These are phyloP conservation scores for Trochalopteron elliotii DNA, from an alignment of 2,113 vertebrate genomes.

Conservation along the genomic window DNA sequence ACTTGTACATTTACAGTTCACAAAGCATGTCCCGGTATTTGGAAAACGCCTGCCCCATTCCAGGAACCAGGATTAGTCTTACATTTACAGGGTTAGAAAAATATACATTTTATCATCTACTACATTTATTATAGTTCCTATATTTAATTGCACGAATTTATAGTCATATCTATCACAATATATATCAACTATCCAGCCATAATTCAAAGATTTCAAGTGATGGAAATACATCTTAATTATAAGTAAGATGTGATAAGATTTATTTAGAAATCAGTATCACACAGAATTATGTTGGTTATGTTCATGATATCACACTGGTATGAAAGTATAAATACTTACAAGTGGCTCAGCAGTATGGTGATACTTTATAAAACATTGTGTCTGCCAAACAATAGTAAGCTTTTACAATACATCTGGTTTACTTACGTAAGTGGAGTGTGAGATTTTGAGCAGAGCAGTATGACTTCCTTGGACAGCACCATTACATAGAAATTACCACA, in stretches of 20 bases:
- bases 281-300: not conserved
- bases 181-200: not conserved
- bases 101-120: no score
- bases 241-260: not conserved
- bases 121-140: no score
- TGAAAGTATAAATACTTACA: not conserved
- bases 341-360: not conserved
- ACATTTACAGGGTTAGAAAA: no score
- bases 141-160: no score
- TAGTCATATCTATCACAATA: no score
- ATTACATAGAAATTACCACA: not conserved
- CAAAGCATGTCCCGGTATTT: no score
- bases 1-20: no score
- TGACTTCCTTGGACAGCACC: not conserved
- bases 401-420: not conserved
- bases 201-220: not conserved
- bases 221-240: not conserved
- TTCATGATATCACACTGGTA: not conserved
- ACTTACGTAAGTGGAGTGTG: not conserved
- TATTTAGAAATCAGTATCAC: not conserved
- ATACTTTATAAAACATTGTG: not conserved
- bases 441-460: not conserved
- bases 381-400: not conserved
- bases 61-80: no score
- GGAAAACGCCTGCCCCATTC: no score